Evolutionary conservation across 2,113 vertebrate genomes (phyloP), one percentile per base, ranked within the genome.

Genomic region (Typhlomys cinereus): DNA sequence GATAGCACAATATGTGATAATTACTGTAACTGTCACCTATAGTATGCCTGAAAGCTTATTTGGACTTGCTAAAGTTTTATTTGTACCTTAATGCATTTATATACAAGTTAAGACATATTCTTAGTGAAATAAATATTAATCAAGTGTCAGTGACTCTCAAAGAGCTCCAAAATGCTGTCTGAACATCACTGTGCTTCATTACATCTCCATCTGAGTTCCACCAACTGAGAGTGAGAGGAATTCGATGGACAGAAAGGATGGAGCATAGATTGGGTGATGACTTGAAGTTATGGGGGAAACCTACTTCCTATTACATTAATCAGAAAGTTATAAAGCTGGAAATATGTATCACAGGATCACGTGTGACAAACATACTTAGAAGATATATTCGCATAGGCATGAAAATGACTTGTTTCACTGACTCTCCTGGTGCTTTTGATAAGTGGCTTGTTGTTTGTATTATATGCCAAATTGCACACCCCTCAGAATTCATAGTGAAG

Each of bases 1-100:
- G 23, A 86, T 67, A 44, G 36, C 76, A 86, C 23, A 86, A 59
- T 85, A 88, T 89, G 85, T 88, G 34, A 48, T 57, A 82, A 67
- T 92, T 83, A 88, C 2, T 74, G 13, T 39, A 7, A 52, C 71
- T 92, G 23, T 78, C 10, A 80, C 18, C 73, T 74, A 23, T 57
- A 36, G 46, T 23, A 54, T 64, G 20, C 14, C 36, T 67, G 44
- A 57, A 92, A 92, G 80, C 39, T 20, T 64, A 46, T 62, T 11
- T 83, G 44, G n/a, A 46, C 9, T 57, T 23, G 29, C 4, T 59
- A 36, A 18, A 23, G 15, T 39, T 87, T 71, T 61, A 76, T 31
- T 64, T 88, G 62, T 36, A 78, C 4, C 25, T 57, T 13, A 39
- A 57, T 17, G 4, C 66, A 91, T 46, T 44, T 36, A 8, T 66